A percentile compares a stretch with the other conserved stretches of the same genome.
phyloP scores from a whole-genome alignment of 2,888 invertebrate species.

The Pseudanteris insignis region DNA sequence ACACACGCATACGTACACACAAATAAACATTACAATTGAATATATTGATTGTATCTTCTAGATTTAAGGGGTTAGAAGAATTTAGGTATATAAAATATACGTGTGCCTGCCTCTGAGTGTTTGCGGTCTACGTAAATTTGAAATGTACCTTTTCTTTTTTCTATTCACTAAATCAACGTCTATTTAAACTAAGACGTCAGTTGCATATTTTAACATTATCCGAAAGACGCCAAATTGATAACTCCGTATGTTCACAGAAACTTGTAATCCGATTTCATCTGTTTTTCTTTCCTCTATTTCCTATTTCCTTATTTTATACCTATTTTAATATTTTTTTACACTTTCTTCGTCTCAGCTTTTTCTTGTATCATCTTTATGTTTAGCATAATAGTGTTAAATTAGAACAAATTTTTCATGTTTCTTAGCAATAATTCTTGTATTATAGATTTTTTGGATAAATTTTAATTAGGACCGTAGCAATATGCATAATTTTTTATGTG shows the following conservation, averaged over 20 bases:
- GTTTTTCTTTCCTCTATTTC: too few species aligned
- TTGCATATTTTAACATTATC: conserved; percentile 29
- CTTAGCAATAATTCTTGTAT: conserved; percentile 24
- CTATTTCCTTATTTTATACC: too few species aligned
- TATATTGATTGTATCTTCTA: conserved; percentile 27
- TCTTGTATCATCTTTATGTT: not conserved
- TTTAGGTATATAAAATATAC: conserved; percentile 47
- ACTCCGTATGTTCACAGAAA: too few species aligned
- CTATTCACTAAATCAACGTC: conserved; percentile 56
- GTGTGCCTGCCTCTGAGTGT: conserved; percentile 46
- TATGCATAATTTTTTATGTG: conserved; percentile 37
- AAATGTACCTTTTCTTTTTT: conserved; percentile 61
- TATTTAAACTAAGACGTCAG: conserved; percentile 54
- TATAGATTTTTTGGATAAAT: conserved; percentile 26
- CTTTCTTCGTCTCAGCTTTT: too few species aligned
- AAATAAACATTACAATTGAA: conserved; percentile 18
- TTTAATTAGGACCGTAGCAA: conserved; percentile 33
- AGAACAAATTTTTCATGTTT: conserved; percentile 10
- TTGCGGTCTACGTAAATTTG: conserved; percentile 48
- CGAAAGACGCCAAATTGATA: conserved; percentile 26
- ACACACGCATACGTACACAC: conserved; percentile 13
- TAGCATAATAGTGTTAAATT: too few species aligned
- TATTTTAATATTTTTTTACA: too few species aligned
- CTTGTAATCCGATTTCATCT: too few species aligned
- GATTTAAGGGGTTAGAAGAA: conserved; percentile 16